Evolutionary conservation across 2,797 vertebrate genomes (phyloP).

Genomic region (Margarornis squamiger): DNA sequence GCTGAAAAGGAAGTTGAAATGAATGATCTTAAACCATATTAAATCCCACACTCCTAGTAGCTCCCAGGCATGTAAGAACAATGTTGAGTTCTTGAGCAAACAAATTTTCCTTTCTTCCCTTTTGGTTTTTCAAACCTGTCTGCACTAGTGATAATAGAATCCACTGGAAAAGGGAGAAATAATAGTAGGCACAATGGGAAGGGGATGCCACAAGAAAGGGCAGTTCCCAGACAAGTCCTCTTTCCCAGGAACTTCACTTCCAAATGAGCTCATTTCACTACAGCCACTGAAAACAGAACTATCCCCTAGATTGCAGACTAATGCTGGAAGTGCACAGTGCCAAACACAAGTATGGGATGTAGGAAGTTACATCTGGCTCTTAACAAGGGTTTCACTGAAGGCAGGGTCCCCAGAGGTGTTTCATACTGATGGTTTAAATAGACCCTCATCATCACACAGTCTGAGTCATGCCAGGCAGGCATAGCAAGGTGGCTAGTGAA

Average conservation of each 20-base stretch:
- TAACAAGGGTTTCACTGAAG: not conserved
- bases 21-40: not conserved
- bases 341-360: not conserved
- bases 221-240: not conserved
- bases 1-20: not conserved
- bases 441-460: not conserved
- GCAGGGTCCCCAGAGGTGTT: not conserved
- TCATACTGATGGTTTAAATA: not conserved
- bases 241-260: not conserved
- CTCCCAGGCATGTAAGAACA: not conserved
- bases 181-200: not conserved
- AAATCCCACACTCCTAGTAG: not conserved
- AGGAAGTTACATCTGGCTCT: not conserved
- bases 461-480: not conserved
- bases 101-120: not conserved
- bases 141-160: not conserved
- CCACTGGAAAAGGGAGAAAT: not conserved
- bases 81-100: not conserved
- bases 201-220: not conserved
- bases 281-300: not conserved
- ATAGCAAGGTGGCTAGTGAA: not conserved
- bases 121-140: not conserved
- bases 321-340: no score
- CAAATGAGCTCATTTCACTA: not conserved
- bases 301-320: not conserved